Evolutionary conservation across 2,797 vertebrate species (phyloP).

Genomic region (Salmo trutta): DNA sequence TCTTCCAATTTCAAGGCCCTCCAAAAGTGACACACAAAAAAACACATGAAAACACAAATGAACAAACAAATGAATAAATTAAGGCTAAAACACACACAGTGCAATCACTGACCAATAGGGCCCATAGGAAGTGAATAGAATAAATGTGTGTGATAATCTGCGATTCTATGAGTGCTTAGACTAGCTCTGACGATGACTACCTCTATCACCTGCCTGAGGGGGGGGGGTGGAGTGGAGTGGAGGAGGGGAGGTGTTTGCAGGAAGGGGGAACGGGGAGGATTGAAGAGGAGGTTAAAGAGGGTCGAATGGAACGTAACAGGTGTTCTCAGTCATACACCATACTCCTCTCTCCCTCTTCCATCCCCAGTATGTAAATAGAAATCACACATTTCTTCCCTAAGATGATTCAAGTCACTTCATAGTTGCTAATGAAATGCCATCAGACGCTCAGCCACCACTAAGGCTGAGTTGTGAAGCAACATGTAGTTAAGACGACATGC

Average conservation of each 20-base stretch:
- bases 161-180: constrained; percentile 53
- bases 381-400: constrained; percentile 51
- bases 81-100: constrained; percentile 3
- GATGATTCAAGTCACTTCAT: constrained; percentile 31
- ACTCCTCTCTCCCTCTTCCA: constrained; percentile 23
- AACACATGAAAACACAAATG: background rate
- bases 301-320: constrained; percentile 44
- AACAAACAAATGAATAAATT: background rate
- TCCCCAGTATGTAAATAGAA: constrained; percentile 59
- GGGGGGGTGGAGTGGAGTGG: constrained; percentile 15
- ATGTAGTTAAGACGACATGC: background rate
- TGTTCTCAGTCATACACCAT: constrained; percentile 45
- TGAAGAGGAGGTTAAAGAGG: constrained; percentile 37
- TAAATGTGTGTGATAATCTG: constrained; percentile 48
- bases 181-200: constrained; percentile 58
- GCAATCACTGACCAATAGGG: background rate
- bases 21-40: background rate
- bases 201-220: constrained; percentile 61
- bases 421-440: constrained; percentile 23
- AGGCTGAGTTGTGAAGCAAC: background rate
- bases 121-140: background rate
- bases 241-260: constrained; percentile 38
- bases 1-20: background rate
- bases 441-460: background rate
- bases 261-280: constrained; percentile 35